Evolutionary conservation across 2,888 invertebrate species (phyloP).

Genomic region (Autographa gamma): DNA sequence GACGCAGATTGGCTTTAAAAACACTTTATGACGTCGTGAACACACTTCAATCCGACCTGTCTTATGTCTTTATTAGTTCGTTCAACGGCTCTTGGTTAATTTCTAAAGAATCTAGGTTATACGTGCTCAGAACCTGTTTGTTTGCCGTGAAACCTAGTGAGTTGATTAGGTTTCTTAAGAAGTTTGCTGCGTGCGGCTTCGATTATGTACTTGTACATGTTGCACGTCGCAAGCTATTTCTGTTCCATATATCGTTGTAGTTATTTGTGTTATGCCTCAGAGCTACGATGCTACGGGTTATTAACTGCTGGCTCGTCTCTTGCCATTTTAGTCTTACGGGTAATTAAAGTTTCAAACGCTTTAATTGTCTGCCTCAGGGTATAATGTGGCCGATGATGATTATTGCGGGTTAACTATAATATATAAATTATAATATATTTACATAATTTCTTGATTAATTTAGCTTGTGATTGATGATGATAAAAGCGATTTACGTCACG

Average conservation of each 20-base stretch:
- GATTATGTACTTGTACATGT: slow-evolving; percentile 35
- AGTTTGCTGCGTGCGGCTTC: slow-evolving; percentile 39
- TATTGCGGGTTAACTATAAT: background rate
- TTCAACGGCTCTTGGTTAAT: slow-evolving; percentile 46
- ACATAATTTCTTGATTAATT: slow-evolving; percentile 5
- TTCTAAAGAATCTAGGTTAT: slow-evolving; percentile 56
- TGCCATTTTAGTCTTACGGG: background rate
- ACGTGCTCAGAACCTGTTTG: slow-evolving; percentile 32
- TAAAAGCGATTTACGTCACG: background rate
- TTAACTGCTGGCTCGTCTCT: background rate
- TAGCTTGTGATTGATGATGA: background rate
- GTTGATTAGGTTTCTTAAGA: slow-evolving; percentile 50
- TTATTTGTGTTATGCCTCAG: slow-evolving; percentile 13
- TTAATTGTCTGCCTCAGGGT: background rate
- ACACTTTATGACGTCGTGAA: slow-evolving; percentile 65
- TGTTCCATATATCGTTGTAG: slow-evolving; percentile 14
- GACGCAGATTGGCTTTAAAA: slow-evolving; percentile 67
- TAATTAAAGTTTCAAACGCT: slow-evolving; percentile 3
- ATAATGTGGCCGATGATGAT: background rate
- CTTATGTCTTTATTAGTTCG: slow-evolving; percentile 55
- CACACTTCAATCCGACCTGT: slow-evolving; percentile 55
- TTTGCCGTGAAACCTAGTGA: slow-evolving; percentile 29
- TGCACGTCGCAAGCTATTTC: slow-evolving; percentile 23
- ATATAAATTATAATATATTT: background rate
- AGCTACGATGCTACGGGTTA: slow-evolving; percentile 8